phyloP scores from a whole-genome alignment of 2,888 invertebrate species.

The Coremacera marginata region DNA sequence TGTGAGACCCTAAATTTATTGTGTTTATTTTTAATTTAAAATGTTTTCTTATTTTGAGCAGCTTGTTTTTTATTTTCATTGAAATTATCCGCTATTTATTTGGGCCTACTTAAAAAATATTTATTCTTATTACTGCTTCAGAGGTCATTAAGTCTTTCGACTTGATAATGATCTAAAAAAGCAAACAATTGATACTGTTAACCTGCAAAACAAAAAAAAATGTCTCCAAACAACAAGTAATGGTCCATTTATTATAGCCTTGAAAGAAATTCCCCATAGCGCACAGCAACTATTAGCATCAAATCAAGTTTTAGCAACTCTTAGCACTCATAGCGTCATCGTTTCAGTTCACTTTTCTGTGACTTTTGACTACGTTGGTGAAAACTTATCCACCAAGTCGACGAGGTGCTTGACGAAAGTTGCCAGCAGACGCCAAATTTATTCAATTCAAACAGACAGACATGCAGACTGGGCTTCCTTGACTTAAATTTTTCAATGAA shows the following conservation, averaged over 20 bases:
- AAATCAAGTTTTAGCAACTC: too few species aligned
- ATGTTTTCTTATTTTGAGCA: too few species aligned
- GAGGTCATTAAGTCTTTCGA: background rate
- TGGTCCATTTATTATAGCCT: slow-evolving; percentile 9
- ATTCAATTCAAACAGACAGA: background rate
- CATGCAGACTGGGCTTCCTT: background rate
- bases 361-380: background rate
- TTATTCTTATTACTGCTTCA: background rate
- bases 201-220: background rate
- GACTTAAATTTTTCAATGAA: background rate
- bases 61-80: too few species aligned
- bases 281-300: background rate
- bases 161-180: background rate
- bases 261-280: background rate
- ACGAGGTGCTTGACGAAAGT: background rate
- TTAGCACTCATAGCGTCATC: too few species aligned
- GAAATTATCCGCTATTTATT: too few species aligned
- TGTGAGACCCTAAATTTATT: too few species aligned
- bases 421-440: slow-evolving; percentile 20
- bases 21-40: too few species aligned
- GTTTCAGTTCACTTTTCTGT: background rate
- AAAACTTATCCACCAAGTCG: background rate
- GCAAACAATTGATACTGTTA: background rate
- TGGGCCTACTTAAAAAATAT: too few species aligned
- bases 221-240: background rate